Evolutionary conservation across 1,140 invertebrate genomes (phyloP).

Genomic region (Ganaspis sp.): DNA sequence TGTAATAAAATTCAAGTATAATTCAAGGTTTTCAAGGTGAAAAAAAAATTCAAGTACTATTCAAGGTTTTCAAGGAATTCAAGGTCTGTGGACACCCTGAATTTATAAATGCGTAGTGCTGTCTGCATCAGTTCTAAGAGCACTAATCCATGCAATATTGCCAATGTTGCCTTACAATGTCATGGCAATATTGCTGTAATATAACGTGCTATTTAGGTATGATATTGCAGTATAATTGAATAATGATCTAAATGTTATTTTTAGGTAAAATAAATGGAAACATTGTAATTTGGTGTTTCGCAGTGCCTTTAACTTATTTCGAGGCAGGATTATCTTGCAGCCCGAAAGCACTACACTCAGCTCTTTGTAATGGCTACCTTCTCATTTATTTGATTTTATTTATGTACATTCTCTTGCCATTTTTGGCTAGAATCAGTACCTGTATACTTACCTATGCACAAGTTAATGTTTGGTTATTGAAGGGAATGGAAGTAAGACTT

Average conservation of each 20-base stretch:
- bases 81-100: too few species aligned
- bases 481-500: constrained; percentile 72
- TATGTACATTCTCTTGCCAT: constrained; percentile 68
- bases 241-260: constrained; percentile 38
- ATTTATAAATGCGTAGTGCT: too few species aligned
- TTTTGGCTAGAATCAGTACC: constrained; percentile 64
- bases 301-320: constrained; percentile 69
- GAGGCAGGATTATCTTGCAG: constrained; percentile 69
- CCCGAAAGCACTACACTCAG: constrained; percentile 61
- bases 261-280: constrained; percentile 69
- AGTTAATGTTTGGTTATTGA: constrained; percentile 69
- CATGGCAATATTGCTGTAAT: too few species aligned
- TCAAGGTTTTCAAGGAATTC: too few species aligned
- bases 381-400: constrained; percentile 66
- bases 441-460: constrained; percentile 58
- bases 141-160: too few species aligned
- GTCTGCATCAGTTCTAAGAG: too few species aligned
- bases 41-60: too few species aligned
- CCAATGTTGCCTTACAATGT: too few species aligned
- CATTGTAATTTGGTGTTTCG: constrained; percentile 68
- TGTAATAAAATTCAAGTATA: too few species aligned
- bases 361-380: constrained; percentile 64
- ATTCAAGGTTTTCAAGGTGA: too few species aligned
- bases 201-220: constrained; percentile 6
- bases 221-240: constrained; percentile 7